Base-by-base conservation (phyloP, 1,140 invertebrate genomes). In the Zaprionus vittiger region DNA sequence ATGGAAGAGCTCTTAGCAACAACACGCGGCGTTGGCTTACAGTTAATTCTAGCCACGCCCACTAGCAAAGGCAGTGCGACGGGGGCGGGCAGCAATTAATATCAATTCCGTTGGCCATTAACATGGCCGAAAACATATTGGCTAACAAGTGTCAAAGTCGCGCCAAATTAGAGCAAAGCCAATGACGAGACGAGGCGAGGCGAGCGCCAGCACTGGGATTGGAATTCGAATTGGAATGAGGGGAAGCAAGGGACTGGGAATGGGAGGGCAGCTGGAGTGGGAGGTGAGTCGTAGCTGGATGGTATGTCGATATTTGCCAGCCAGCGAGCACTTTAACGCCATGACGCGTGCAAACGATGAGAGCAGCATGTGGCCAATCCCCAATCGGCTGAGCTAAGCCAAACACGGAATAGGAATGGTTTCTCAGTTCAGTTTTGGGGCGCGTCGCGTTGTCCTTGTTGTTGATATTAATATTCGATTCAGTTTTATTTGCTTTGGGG, bases 391-490 rank as follows among this genome's bases (percentile, higher is more conserved):
- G 26, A 15, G 52, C 59, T 55, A 57, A 71, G 57, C 26, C 61
- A 57, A 55, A 62, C 68, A 67, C 57, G 77, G 77, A 81, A 81
- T 83, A 77, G 80, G 64, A 34, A 34, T 34, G 31, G 31, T 9
- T 34, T 34, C 17, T 47, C n/a, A 38, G 37, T 86, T 65, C 63
- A 49, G 59, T 71, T 75, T 57, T 80, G 75, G 69, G 79, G 70
- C 60, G 59, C 75, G 63, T 77, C 60, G 38, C 60, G 38, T 63
- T 59, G 70, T 71, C 52, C 65, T 82, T 66, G 73, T 79, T 66
- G 73, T 87, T 89, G 81, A 90, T 89, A 89, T 85, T 89, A 89
- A 90, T 89, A 90, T 89, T 89, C 85, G 85, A 89, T 89, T 89
- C 81, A 73, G 85, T 82, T 90, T 90, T 89, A 90, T 89, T 89